Conservation (phyloP, 1,140 invertebrate species). For the Homarus americanus region DNA sequence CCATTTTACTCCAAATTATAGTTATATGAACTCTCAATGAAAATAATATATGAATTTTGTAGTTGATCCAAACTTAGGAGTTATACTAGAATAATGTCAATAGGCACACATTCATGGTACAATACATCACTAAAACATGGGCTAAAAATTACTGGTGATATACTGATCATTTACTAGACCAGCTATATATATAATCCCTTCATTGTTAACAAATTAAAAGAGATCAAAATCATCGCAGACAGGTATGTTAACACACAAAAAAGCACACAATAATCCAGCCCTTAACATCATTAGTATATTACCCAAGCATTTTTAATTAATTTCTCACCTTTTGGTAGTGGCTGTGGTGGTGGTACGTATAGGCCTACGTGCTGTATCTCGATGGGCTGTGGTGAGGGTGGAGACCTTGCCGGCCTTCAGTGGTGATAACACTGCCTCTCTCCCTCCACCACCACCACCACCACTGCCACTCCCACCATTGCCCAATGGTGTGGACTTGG, state of each 20-base stretch:
- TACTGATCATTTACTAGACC: not conserved
- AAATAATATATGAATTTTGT: no score
- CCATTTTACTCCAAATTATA: no score
- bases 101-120: not conserved
- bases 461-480: slow-evolving; percentile 35
- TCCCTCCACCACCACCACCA: slow-evolving; percentile 50
- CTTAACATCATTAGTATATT: not conserved
- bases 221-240: not conserved
- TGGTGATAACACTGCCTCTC: slow-evolving; percentile 70
- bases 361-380: slow-evolving; percentile 67
- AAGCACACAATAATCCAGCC: not conserved
- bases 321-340: slow-evolving; percentile 66
- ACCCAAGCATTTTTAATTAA: not conserved
- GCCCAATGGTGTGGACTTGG: slow-evolving; percentile 74
- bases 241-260: not conserved
- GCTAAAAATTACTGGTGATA: no score
- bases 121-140: no score
- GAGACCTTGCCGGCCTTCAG: slow-evolving; percentile 65
- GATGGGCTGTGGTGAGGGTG: slow-evolving; percentile 53
- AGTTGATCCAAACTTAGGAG: not conserved
- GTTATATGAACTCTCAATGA: no score
- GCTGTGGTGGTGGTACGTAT: slow-evolving; percentile 69
- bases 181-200: not conserved
- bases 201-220: not conserved
- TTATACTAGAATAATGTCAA: not conserved